These are phyloP conservation scores for Oenanthe oenanthe DNA, from an alignment of 2,113 vertebrate genomes.

Conservation along the genomic window DNA sequence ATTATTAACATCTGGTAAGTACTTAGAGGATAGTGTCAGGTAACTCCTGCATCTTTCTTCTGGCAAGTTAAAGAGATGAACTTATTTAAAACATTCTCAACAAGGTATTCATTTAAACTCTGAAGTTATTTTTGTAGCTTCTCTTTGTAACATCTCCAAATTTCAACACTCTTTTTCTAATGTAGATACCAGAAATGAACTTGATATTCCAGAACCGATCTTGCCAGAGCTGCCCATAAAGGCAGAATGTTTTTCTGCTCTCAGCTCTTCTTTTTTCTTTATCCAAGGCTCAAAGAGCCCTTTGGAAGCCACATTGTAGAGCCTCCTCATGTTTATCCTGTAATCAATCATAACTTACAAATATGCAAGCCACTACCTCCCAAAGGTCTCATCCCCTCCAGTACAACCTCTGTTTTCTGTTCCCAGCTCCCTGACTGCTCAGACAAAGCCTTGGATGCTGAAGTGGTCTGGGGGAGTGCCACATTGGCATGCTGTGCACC, in stretches of 20 bases:
- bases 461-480: neutral
- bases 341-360: slow-evolving; percentile 33
- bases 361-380: neutral
- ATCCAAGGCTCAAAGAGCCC: neutral
- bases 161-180: slow-evolving; percentile 22
- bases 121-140: slow-evolving; percentile 3
- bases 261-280: slow-evolving; percentile 2
- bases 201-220: slow-evolving; percentile 7
- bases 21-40: neutral
- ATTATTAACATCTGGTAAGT: neutral
- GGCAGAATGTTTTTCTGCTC: neutral
- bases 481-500: rapidly evolving
- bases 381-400: neutral
- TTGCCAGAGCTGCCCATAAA: slow-evolving; percentile 23
- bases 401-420: slow-evolving; percentile 15
- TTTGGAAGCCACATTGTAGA: neutral
- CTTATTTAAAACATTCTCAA: neutral
- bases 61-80: neutral
- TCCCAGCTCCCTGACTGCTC: neutral
- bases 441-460: neutral
- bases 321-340: neutral
- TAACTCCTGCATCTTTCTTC: neutral
- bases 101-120: neutral
- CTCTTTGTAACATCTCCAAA: slow-evolving; percentile 15
- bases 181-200: slow-evolving; percentile 46